These are phyloP conservation scores for Parelbella ahira DNA, from an alignment of 2,888 invertebrate genomes.

Conservation along the genomic window DNA sequence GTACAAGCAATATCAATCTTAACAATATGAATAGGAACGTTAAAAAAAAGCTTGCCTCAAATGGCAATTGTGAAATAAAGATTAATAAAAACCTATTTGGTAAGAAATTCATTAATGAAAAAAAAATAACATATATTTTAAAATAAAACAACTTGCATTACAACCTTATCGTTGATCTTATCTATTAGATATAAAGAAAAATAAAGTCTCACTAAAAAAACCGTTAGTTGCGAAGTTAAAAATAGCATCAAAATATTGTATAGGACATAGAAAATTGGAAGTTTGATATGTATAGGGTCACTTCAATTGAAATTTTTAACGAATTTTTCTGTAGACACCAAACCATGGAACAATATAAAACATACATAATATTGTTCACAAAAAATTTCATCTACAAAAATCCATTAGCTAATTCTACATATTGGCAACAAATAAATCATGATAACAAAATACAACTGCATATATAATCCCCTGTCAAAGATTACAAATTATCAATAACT, in stretches of 20 bases:
- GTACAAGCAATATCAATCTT: neutral
- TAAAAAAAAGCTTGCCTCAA: conserved; percentile 9
- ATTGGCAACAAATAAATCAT: too few species aligned
- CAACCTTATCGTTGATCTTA: conserved; percentile 14
- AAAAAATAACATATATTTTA: neutral
- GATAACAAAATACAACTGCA: too few species aligned
- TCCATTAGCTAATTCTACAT: too few species aligned
- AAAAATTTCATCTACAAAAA: too few species aligned
- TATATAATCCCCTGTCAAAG: too few species aligned
- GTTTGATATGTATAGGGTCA: conserved; percentile 15
- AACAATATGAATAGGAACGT: conserved; percentile 13
- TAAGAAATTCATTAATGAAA: conserved; percentile 10
- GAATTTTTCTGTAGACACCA: too few species aligned
- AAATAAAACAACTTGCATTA: conserved; percentile 11
- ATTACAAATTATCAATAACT: too few species aligned
- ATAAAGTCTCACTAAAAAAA: too few species aligned
- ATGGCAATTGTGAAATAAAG: conserved; percentile 15
- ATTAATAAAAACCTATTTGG: conserved; percentile 9
- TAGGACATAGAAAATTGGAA: conserved; percentile 1
- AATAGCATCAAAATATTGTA: conserved; percentile 5
- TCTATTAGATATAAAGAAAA: too few species aligned
- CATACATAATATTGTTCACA: too few species aligned
- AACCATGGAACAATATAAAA: too few species aligned
- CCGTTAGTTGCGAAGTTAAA: neutral
- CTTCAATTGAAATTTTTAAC: too few species aligned